Percentiles rank a stretch among this genome's conserved stretches.
These are phyloP conservation scores for Sarcophaga bullata DNA, from an alignment of 1,140 invertebrate genomes.

Conservation along the genomic window DNA sequence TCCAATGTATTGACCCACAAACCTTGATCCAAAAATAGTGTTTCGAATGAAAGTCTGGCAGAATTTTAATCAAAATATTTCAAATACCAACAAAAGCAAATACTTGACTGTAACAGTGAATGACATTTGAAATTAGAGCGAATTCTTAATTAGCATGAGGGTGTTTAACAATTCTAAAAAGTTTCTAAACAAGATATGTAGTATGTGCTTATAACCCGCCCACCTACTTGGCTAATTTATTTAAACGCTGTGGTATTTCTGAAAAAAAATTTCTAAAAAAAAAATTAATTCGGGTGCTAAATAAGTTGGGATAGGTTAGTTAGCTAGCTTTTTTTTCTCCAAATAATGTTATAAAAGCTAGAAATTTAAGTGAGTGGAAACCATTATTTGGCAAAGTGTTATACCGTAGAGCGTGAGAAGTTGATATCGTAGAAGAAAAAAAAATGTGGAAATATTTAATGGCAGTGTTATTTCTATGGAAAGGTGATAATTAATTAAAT, in stretches of 20 bases:
- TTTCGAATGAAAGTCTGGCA: no score
- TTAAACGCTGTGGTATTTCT: not conserved
- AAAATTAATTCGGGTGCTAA: conserved; percentile 11
- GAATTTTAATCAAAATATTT: not conserved
- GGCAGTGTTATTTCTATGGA: not conserved
- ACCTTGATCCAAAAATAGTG: conserved; percentile 3
- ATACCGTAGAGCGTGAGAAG: not conserved
- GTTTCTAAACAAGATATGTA: conserved; percentile 6
- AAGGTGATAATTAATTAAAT: conserved; percentile 5
- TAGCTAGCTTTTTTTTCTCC: not conserved
- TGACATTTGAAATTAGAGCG: not conserved
- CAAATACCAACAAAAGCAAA: not conserved
- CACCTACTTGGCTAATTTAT: not conserved
- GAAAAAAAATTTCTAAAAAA: not conserved
- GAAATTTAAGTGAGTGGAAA: not conserved
- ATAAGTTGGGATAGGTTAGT: conserved; percentile 17
- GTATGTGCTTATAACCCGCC: not conserved
- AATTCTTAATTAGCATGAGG: conserved; percentile 1
- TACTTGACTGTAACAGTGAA: not conserved
- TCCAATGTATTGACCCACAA: not conserved
- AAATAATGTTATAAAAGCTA: not conserved
- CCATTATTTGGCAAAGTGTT: not conserved
- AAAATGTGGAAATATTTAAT: conserved; percentile 4
- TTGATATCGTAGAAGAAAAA: not conserved
- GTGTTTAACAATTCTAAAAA: conserved; percentile 33